Evolutionary conservation across 2,797 vertebrate species (phyloP), one percentile per base, ranked within the genome.

Genomic region (Hybognathus amarus): DNA sequence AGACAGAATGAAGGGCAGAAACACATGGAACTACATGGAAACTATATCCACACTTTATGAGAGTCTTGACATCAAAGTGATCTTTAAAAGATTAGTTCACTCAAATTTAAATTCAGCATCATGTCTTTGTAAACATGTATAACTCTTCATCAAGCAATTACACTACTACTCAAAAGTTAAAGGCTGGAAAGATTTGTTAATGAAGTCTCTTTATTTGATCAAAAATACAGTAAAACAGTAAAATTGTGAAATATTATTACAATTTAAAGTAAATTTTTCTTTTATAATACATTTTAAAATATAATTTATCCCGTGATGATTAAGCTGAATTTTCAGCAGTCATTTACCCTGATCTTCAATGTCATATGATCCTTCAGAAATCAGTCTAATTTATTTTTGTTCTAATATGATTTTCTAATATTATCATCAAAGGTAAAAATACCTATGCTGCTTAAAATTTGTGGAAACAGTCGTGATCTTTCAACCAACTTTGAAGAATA

Each of bases 1-100:
- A 45, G 78, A 85, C 1, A 13, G 5, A 50, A 83, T 17, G 63
- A 77, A 73, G 56, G 38, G 15, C 59, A 71, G 40, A 75, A 59
- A 20, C 73, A 71, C 47, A 74, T 45, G 56, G 30, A 74, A 63
- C 24, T 79, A 69, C 71, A 73, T 17, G 24, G 59, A 86, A 61
- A 76, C 42, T 24, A 82, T 52, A 56, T 42, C 6, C 69, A 64
- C 22, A 66, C 36, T 64, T 63, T 61, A 80, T 30, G 18, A 36
- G 56, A 6, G 20, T 50, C 40, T 63, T 64, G n/a, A 50, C 13
- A 47, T 13, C 36, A 24, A 50, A 81, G 79, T 42, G 36, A 70
- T 61, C 40, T 71, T 24, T 80, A 18, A 80, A 73, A 24, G 36
- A 40, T 40, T 54, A 80, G 54, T 61, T 80, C 3, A 11, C 20